Evolutionary conservation across 2,888 invertebrate species (phyloP), one percentile per base, ranked within the genome.

Genomic region (Epistrophe eligans): DNA sequence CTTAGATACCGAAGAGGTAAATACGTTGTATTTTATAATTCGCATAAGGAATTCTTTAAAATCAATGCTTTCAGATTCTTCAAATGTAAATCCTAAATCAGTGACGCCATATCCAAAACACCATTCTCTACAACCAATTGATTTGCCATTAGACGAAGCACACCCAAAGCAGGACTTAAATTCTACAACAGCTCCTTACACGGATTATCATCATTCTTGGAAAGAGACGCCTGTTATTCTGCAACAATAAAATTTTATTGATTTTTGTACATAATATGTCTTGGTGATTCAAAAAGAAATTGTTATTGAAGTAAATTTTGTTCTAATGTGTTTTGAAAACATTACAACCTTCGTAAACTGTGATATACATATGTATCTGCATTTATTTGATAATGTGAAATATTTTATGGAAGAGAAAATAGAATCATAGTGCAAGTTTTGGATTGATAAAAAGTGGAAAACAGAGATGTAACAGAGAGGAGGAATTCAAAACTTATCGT

Each of bases 31-130:
- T 60, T 48, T 40, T n/a, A 19, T 62, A 15, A 19, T 43, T 24
- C 4, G 13, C 13, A 2, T n/a, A 7, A 32, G 15, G 32, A 24
- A 5, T 55, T 4, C 15, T 13, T 55, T 15, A 28, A 28, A 8
- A 7, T 6, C 0, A 7, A 52, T 24, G 4, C 5, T 13, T 24
- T 13, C 2, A 24, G 11, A 19, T 28, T 52, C 13, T 13, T 52
- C 6, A 2, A 19, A 52, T 32, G 0, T n/a, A 57, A 48, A 13
- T 11, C 43, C 45, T 11, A 35, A 48, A 55, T 60, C 48, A 6
- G 58, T 72, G 24, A 55, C 58, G 2, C 35, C 50, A 1, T 84
- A 84, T 15, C 84, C 84, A 7, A 84, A 84, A 43, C 84, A 84
- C 28, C 84, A 84, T 48, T 40, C 45, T 5, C 17, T 84, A 2